Evolutionary conservation across 2,113 vertebrate genomes (phyloP).

Genomic region (Dasypus novemcinctus): DNA sequence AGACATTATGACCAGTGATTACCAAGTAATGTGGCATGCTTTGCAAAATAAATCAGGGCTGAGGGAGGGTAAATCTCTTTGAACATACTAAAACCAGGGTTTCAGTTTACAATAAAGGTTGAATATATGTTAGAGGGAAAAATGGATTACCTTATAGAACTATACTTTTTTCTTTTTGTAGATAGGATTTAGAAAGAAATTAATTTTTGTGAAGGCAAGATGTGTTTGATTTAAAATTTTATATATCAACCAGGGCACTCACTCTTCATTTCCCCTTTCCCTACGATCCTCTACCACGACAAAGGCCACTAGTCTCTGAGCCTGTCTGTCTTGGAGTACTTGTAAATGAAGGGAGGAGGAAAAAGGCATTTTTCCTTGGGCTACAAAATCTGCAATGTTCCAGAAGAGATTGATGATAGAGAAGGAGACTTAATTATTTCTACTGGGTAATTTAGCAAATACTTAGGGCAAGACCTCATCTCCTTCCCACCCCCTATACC

Average conservation of each 20-base stretch:
- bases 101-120: neutral
- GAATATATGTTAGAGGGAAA: neutral
- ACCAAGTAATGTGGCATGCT: neutral
- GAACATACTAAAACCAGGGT: neutral
- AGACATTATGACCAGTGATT: neutral
- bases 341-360: neutral
- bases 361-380: neutral
- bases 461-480: neutral
- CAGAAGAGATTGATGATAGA: neutral
- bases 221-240: neutral
- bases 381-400: neutral
- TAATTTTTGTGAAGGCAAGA: neutral
- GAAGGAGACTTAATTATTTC: neutral
- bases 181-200: neutral
- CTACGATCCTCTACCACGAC: neutral
- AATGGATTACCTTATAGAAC: neutral
- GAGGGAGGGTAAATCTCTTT: neutral
- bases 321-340: neutral
- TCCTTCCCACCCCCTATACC: neutral
- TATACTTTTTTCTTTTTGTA: conserved; percentile 16
- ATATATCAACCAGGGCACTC: neutral
- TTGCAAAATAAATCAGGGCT: neutral
- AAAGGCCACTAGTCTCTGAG: neutral
- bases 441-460: neutral
- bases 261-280: neutral